Conservation (phyloP, 2,888 invertebrate species). For the Polyommatus icarus region DNA sequence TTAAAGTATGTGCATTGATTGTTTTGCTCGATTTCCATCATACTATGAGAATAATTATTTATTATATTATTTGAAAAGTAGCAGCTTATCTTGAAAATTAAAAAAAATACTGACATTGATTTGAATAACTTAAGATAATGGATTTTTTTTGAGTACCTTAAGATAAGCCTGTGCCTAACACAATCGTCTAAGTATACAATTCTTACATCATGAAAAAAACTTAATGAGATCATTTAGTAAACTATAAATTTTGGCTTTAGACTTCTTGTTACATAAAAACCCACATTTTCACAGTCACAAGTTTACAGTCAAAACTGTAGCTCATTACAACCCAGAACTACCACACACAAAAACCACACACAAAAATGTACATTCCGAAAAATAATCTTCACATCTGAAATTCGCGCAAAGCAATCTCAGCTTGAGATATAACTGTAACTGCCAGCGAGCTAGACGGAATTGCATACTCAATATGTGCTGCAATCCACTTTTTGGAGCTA, state of each 20-base stretch:
- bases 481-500: constrained; percentile 20
- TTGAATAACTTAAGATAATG: too few species aligned
- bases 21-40: too few species aligned
- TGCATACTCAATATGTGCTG: neutral
- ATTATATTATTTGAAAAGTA: too few species aligned
- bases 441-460: neutral
- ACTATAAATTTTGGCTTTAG: neutral
- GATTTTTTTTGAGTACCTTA: too few species aligned
- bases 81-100: too few species aligned
- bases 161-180: too few species aligned
- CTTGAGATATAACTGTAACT: neutral
- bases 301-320: neutral
- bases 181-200: too few species aligned
- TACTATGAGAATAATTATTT: too few species aligned
- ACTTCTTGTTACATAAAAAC: neutral
- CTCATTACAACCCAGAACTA: neutral
- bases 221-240: too few species aligned
- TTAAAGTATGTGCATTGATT: too few species aligned
- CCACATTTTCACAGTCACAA: neutral
- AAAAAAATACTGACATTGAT: too few species aligned
- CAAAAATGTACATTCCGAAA: neutral
- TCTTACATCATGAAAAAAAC: too few species aligned
- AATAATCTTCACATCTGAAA: neutral
- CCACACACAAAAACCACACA: neutral
- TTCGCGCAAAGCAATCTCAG: neutral